A percentile compares a stretch with the other conserved stretches of the same genome.
phyloP scores from a whole-genome alignment of 2,797 vertebrate genomes.

The Sebastiscus albofasciatus region DNA sequence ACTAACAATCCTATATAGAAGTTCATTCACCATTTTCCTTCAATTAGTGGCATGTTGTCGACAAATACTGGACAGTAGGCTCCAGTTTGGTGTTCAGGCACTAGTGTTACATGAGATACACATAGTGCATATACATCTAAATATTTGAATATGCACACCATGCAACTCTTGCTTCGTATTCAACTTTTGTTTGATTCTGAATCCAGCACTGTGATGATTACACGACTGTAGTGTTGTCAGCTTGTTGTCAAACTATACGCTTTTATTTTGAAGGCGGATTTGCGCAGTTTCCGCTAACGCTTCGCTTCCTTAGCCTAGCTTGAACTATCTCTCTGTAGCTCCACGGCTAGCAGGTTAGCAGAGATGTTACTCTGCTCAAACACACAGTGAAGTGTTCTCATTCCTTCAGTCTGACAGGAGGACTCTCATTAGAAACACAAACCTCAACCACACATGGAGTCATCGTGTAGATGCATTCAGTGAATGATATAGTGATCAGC shows the following conservation, averaged over 20 bases:
- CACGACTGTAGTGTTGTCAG: too few relatives aligned
- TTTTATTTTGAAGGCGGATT: constrained; percentile 43
- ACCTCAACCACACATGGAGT: background rate
- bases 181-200: too few relatives aligned
- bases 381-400: background rate
- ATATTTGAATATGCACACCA: background rate
- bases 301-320: background rate
- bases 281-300: background rate
- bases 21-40: background rate
- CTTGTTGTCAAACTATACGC: accelerated
- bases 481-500: constrained; percentile 22
- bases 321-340: constrained; percentile 8
- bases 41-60: background rate
- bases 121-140: background rate
- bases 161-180: background rate
- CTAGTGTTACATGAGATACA: background rate
- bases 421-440: background rate
- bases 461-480: background rate
- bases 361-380: background rate
- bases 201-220: background rate
- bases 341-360: constrained; percentile 60
- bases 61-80: background rate
- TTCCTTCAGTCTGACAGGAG: too few relatives aligned
- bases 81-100: too few relatives aligned
- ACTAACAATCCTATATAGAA: background rate